phyloP scores from a whole-genome alignment of 2,888 invertebrate genomes.

The Rugalucina vietnamica region DNA sequence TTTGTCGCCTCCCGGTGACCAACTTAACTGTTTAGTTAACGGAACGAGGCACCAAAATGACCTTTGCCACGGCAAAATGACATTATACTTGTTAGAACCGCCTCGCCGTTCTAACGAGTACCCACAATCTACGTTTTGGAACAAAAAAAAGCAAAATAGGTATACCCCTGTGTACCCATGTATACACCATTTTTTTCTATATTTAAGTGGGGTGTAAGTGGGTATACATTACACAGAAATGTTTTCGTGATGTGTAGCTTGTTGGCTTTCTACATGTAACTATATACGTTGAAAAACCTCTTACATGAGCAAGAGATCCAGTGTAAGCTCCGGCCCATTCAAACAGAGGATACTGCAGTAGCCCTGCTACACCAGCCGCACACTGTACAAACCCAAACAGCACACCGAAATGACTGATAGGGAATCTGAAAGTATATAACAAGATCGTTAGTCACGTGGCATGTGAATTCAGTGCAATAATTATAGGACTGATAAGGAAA shows the following conservation, averaged over 20 bases:
- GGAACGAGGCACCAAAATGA: too few relatives aligned
- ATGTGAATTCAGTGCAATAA: too few relatives aligned
- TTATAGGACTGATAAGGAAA: too few relatives aligned
- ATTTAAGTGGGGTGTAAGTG: too few relatives aligned
- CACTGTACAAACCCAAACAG: slow-evolving; percentile 59
- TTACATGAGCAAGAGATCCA: slow-evolving; percentile 54
- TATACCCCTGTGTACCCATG: background rate
- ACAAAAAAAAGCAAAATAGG: background rate
- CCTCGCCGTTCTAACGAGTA: too few relatives aligned
- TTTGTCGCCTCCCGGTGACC: background rate
- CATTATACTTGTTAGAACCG: too few relatives aligned
- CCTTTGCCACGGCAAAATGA: too few relatives aligned
- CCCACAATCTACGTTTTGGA: background rate
- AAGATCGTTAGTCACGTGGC: too few relatives aligned
- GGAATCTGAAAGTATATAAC: slow-evolving; percentile 41
- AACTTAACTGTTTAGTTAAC: too few relatives aligned
- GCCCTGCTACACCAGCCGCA: slow-evolving; percentile 53
- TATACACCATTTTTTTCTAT: background rate
- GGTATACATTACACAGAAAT: background rate
- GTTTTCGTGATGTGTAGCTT: background rate
- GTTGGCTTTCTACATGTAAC: background rate
- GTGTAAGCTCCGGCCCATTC: slow-evolving; percentile 54
- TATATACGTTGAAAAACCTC: slow-evolving; percentile 7
- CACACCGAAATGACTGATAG: slow-evolving; percentile 55
- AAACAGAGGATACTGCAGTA: slow-evolving; percentile 58